Evolutionary conservation across 2,113 vertebrate genomes (phyloP), one percentile per base, ranked within the genome.

Genomic region (Sinocyclocheilus maitianheensis): DNA sequence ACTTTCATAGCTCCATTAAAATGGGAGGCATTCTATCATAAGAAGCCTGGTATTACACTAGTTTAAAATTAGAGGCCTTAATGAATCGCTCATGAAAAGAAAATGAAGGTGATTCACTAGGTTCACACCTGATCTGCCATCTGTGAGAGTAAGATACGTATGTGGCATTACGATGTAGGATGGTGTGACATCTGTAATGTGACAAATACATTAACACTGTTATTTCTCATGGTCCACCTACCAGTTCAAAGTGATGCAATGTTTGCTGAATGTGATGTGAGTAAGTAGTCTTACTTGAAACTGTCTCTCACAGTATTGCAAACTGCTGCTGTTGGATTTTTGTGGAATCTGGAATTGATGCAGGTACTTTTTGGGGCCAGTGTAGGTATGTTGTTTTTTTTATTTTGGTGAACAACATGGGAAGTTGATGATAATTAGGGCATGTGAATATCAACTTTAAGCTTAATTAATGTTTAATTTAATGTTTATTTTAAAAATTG

Each of bases 391-490:
- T 51, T 75, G 8, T 40, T 80, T 81, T 81, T 81, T 46, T n/a
- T n/a, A 14, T 53, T 13, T 53, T 53, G 3, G 13, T 22, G 12
- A 43, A 62, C 69, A 40, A 63, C 10, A 43, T 63, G 22, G 77
- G 12, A 80, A n/a, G 13, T 62, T 62, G 20, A 16, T 48, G 20
- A 83, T 87, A 85, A 87, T 87, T 85, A 84, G 58, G 72, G 30
- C 40, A 71, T 65, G 53, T 53, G 78, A 85, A 86, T 88, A 86
- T 84, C 82, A 37, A 30, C 37, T 77, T 81, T 62, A 83, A 79
- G 80, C 24, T 76, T 75, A 78, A 65, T 69, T 22, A 46, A 62
- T 30, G 6, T 78, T 78, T 85, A 24, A 82, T 86, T 88, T 58
- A 43, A 81, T 88, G 58, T 76, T 84, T 80, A 80, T 74, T 63